Evolutionary conservation across 2,888 invertebrate species (phyloP).

Genomic region (Thera obeliscata): DNA sequence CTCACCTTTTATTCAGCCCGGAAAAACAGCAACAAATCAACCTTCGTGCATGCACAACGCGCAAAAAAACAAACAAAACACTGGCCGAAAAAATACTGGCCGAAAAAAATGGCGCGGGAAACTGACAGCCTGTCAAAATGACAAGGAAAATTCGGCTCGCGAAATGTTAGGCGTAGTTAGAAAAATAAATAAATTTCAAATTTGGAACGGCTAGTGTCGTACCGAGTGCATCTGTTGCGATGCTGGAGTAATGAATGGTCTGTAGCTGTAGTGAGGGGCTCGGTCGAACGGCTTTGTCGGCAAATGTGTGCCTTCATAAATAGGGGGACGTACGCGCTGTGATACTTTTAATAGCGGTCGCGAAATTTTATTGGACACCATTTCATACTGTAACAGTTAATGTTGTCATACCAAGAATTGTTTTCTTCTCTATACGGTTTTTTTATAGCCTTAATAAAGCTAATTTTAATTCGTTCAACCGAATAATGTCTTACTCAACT

Average conservation of each 20-base stretch:
- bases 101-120: constrained; percentile 58
- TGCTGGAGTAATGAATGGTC: constrained; percentile 76
- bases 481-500: not conserved
- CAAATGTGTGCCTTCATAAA: constrained; percentile 74
- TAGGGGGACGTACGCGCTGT: constrained; percentile 61
- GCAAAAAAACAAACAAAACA: constrained; percentile 47
- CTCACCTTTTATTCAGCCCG: constrained; percentile 46
- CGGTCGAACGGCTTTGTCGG: constrained; percentile 76
- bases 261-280: constrained; percentile 67
- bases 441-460: not conserved
- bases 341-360: constrained; percentile 59
- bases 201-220: constrained; percentile 49
- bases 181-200: constrained; percentile 38
- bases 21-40: constrained; percentile 43
- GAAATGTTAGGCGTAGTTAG: constrained; percentile 32
- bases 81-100: constrained; percentile 49
- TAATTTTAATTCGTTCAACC: not conserved
- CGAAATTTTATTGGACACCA: not conserved
- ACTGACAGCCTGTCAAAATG: constrained; percentile 57
- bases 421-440: not conserved
- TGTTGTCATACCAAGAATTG: not conserved
- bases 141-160: constrained; percentile 40
- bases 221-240: constrained; percentile 74
- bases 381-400: not conserved
- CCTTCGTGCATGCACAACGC: constrained; percentile 44